Percentiles rank a stretch among this genome's conserved stretches.
These are phyloP conservation scores for Steinernema feltiae DNA, from an alignment of 1,140 invertebrate species.

Conservation along the genomic window DNA sequence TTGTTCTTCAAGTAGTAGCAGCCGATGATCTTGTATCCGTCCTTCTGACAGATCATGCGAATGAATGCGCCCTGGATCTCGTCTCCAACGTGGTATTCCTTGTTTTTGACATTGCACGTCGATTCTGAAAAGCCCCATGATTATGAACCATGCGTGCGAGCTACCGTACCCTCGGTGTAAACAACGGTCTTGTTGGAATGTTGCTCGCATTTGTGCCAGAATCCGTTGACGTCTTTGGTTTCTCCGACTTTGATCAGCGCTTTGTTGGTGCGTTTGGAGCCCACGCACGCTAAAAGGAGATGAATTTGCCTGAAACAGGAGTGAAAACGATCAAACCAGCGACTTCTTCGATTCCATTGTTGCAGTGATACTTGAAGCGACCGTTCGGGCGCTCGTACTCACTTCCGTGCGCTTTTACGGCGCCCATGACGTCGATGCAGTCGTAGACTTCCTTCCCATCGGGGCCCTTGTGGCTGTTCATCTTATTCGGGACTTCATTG, in stretches of 20 bases:
- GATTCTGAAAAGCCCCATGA: neutral
- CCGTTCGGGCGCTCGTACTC: constrained; percentile 45
- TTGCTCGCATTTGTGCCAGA: constrained; percentile 40
- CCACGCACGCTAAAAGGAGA: constrained; percentile 22
- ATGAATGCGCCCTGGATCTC: constrained; percentile 39
- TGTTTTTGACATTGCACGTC: constrained; percentile 20
- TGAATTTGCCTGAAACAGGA: neutral
- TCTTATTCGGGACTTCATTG: neutral
- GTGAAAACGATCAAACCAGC: constrained; percentile 22
- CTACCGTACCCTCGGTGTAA: constrained; percentile 41
- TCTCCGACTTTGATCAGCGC: constrained; percentile 29
- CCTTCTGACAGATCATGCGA: constrained; percentile 38
- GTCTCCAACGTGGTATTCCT: constrained; percentile 46
- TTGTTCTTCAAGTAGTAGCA: neutral
- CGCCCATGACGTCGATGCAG: constrained; percentile 1
- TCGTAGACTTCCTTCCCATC: constrained; percentile 3
- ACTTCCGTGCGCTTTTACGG: constrained; percentile 21
- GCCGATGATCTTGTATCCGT: constrained; percentile 43
- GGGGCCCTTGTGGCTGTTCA: neutral
- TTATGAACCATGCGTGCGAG: neutral
- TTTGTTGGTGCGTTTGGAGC: constrained; percentile 25
- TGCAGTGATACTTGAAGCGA: constrained; percentile 42
- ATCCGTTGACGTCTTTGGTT: constrained; percentile 29
- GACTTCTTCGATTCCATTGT: constrained; percentile 43
- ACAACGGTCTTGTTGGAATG: constrained; percentile 42